Evolutionary conservation across 2,888 invertebrate species (phyloP).

Genomic region (Noctua comes): DNA sequence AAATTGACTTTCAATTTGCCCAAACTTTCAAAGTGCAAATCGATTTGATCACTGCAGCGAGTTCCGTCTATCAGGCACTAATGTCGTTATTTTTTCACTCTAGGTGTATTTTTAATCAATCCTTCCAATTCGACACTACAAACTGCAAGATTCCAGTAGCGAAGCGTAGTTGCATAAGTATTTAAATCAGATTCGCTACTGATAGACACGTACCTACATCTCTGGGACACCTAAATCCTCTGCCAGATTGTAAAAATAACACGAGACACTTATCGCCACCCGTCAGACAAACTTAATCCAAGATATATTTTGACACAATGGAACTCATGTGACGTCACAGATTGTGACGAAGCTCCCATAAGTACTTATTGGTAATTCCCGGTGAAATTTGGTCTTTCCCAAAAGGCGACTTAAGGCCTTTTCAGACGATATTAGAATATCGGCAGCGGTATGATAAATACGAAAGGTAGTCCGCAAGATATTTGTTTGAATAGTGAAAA

Average conservation of each 20-base stretch:
- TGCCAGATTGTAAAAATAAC: conserved; percentile 37
- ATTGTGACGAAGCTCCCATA: background rate
- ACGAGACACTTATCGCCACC: conserved; percentile 13
- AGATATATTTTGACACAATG: conserved; percentile 20
- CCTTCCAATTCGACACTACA: background rate
- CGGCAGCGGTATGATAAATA: conserved; percentile 18
- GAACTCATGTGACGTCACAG: conserved; percentile 2
- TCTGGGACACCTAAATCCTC: conserved; percentile 15
- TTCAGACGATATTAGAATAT: conserved; percentile 32
- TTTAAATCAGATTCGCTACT: background rate
- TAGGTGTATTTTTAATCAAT: background rate
- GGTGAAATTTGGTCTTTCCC: conserved; percentile 24
- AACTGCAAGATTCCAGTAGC: conserved; percentile 15
- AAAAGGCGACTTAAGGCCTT: conserved; percentile 38
- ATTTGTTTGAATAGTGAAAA: conserved; percentile 25
- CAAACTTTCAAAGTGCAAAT: too few species aligned
- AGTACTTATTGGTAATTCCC: background rate
- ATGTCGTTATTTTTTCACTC: background rate
- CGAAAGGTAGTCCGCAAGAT: conserved; percentile 8
- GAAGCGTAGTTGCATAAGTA: background rate
- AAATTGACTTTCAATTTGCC: too few species aligned
- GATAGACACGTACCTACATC: background rate
- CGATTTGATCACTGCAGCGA: too few species aligned
- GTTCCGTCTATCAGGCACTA: background rate
- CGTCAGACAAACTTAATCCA: conserved; percentile 21